Base-by-base conservation (phyloP, 2,797 vertebrate genomes). In the Gymnoscopelus microlampas region DNA sequence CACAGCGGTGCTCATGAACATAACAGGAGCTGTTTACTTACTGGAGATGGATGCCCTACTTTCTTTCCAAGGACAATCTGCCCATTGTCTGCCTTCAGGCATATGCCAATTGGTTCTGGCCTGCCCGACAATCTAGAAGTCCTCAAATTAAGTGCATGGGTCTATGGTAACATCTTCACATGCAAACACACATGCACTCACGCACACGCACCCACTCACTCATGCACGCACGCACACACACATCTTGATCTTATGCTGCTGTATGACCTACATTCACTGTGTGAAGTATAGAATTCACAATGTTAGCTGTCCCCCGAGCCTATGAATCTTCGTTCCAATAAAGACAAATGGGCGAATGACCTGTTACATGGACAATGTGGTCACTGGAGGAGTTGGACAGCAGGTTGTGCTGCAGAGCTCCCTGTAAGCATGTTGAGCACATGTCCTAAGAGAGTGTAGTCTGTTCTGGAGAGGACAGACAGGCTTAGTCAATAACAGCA, bases 11-110 rank as follows among this genome's bases (percentile, higher is more conserved):
- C 53, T 81, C 67, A 65, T 73, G 70, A 61, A 74, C 66, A 15
- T 68, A 77, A 66, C 70, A 60, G 80, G 79, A 88, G 80, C 75
- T 73, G 86, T 89, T 87, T 86, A 82, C 83, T 79, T 82, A 69
- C 85, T 81, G 70, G 74, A 86, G 83, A 85, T 74, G 85, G 63
- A 60, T 78, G 89, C 76, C 85, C 91, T 79, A 86, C 76, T 88
- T 92, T 90, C 71, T 76, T 70, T 81, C 70, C 68, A 61, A 2
- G 85, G 83, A 91, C 85, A 90, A 77, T 86, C 86, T 81, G 87
- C 62, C 77, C 79, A 86, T 89, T 90, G 87, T 91, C 76, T 12
- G 71, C 74, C 75, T 35, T 73, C 74, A 76, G 81, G 54, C 86
- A 73, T 84, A 67, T 15, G 71, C 77, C 77, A 48, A 79, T 81